Percentiles rank a stretch among this genome's conserved stretches.
These are phyloP conservation scores for Pachypsylla venusta DNA, from an alignment of 1,140 invertebrate species.

Conservation along the genomic window DNA sequence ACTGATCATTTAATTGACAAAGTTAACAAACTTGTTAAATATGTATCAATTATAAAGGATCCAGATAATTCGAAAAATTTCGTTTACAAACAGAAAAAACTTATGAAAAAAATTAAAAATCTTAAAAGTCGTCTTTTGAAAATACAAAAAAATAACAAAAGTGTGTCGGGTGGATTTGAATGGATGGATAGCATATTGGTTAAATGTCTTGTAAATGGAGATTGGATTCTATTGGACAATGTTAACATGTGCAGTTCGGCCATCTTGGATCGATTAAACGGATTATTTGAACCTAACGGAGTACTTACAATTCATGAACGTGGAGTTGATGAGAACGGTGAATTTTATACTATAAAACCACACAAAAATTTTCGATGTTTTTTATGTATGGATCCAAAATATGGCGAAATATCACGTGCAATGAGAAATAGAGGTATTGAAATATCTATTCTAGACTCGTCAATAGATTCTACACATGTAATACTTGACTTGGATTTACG, in stretches of 20 bases:
- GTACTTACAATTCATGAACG: slow-evolving; percentile 80
- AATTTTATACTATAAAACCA: slow-evolving; percentile 58
- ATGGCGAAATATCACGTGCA: slow-evolving; percentile 91
- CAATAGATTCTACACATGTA: slow-evolving; percentile 29
- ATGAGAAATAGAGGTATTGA: slow-evolving; percentile 97
- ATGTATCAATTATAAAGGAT: no score
- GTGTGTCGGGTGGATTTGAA: slow-evolving; percentile 67
- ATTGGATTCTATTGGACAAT: slow-evolving; percentile 90
- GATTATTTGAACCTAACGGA: slow-evolving; percentile 84
- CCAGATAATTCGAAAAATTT: no score
- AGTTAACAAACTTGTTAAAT: no score
- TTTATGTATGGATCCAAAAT: slow-evolving; percentile 83
- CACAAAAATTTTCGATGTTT: slow-evolving; percentile 88
- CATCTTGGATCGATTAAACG: slow-evolving; percentile 91
- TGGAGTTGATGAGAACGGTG: slow-evolving; percentile 54
- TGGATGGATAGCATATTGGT: slow-evolving; percentile 94
- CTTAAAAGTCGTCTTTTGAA: not conserved
- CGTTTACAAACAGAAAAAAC: no score
- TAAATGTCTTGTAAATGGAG: slow-evolving; percentile 66
- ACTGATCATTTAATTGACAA: no score
- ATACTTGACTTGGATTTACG: slow-evolving; percentile 35
- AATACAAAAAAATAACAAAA: not conserved
- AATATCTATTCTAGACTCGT: slow-evolving; percentile 52
- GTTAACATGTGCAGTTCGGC: slow-evolving; percentile 94
- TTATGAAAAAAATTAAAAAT: no score